phyloP scores from a whole-genome alignment of 1,140 invertebrate genomes.

The Phymastichus coffea region DNA sequence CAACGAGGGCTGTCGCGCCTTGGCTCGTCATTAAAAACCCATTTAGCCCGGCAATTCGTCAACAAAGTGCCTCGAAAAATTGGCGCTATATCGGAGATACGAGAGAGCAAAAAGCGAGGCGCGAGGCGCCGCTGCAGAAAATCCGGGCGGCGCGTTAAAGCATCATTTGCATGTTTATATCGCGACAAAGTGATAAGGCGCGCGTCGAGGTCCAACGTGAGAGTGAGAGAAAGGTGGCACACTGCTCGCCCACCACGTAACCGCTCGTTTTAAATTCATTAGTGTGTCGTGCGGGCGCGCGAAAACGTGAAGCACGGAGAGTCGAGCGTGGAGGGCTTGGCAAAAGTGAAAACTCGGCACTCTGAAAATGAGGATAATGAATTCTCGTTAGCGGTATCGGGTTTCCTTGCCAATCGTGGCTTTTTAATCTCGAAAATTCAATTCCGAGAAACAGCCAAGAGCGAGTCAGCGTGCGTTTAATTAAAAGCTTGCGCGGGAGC shows the following conservation, averaged over 20 bases:
- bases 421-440: not conserved
- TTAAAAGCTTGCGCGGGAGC: not conserved
- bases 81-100: not conserved
- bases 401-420: not conserved
- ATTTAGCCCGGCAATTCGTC: conserved; percentile 29
- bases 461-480: not conserved
- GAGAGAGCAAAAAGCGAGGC: not conserved
- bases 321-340: not conserved
- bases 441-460: not conserved
- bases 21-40: conserved; percentile 33
- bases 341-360: not conserved
- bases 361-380: not conserved
- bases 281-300: no score
- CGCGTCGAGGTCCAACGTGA: no score
- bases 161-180: conserved; percentile 42
- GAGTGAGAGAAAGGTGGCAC: no score
- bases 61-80: conserved; percentile 25
- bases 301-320: no score
- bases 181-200: conserved; percentile 8
- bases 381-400: conserved; percentile 12
- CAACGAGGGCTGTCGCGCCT: not conserved
- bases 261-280: conserved; percentile 48
- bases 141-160: conserved; percentile 21
- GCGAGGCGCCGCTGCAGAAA: conserved; percentile 6
- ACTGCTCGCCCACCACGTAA: conserved; percentile 23